phyloP scores from a whole-genome alignment of 2,888 invertebrate genomes.

The Anodontia alba region DNA sequence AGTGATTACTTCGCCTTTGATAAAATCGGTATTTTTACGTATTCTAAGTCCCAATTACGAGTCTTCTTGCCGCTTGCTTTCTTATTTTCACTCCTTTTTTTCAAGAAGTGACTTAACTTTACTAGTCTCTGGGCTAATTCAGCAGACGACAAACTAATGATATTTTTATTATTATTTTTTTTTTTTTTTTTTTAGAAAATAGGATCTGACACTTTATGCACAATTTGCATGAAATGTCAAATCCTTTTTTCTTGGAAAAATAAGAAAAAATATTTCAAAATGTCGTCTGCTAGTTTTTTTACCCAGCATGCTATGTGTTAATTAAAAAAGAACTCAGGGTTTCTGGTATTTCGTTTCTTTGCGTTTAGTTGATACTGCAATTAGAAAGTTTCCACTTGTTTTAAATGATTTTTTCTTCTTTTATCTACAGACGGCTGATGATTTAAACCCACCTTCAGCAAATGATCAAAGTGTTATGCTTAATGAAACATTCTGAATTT shows the following conservation, averaged over 20 bases:
- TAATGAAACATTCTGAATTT: not conserved
- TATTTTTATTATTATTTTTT: too few relatives aligned
- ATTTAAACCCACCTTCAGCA: not conserved
- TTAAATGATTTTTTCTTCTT: not conserved
- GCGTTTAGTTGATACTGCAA: not conserved
- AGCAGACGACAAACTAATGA: too few relatives aligned
- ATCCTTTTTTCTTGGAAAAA: too few relatives aligned
- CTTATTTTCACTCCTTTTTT: not conserved
- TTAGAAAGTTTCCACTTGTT: conserved; percentile 2
- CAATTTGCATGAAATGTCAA: too few relatives aligned
- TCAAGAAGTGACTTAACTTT: not conserved
- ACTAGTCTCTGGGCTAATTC: too few relatives aligned
- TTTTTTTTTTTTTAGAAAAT: too few relatives aligned
- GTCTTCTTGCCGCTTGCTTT: not conserved
- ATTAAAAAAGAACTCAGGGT: not conserved
- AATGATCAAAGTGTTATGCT: conserved; percentile 2
- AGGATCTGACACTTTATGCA: too few relatives aligned
- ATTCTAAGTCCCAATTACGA: not conserved
- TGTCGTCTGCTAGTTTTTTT: too few relatives aligned
- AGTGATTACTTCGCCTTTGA: not conserved
- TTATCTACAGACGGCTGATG: not conserved
- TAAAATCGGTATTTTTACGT: conserved; percentile 6
- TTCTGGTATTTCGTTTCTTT: not conserved
- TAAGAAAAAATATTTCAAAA: too few relatives aligned
- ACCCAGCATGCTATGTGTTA: too few relatives aligned